Percentiles rank a stretch among this genome's conserved stretches.
Evolutionary conservation across 1,140 invertebrate species (phyloP).

Genomic region (Diuraphis noxia): DNA sequence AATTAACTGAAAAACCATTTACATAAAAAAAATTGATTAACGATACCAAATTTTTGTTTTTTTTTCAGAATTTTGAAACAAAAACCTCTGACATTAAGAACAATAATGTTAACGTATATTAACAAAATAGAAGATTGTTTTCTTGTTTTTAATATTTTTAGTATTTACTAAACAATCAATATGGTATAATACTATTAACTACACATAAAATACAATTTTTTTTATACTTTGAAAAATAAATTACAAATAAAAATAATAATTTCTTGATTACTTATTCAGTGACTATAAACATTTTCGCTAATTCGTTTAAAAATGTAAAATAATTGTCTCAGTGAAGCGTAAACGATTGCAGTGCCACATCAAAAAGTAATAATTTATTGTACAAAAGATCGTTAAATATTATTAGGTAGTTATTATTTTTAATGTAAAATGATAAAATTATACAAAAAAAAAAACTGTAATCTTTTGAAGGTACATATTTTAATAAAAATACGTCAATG

Average conservation of each 20-base stretch:
- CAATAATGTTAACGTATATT: not conserved
- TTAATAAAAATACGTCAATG: not conserved
- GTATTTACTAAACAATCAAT: not conserved
- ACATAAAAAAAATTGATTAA: not conserved
- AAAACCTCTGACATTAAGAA: not conserved
- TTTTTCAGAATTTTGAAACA: not conserved
- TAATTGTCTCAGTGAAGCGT: not conserved
- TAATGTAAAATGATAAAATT: not conserved
- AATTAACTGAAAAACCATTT: too few species aligned
- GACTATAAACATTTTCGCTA: not conserved
- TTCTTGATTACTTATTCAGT: not conserved
- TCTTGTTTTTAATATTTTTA: too few species aligned
- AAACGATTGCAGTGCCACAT: not conserved
- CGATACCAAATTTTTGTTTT: not conserved
- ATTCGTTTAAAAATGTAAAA: not conserved
- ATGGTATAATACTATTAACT: not conserved
- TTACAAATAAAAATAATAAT: not conserved
- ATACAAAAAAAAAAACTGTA: not conserved
- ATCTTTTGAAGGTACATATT: not conserved
- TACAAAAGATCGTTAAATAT: not conserved
- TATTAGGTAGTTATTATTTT: not conserved
- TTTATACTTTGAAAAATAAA: not conserved
- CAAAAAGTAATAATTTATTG: not conserved
- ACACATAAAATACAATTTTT: not conserved
- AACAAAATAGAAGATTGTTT: not conserved